These are phyloP conservation scores for Metacarcinus magister DNA, from an alignment of 2,888 invertebrate species.

Conservation along the genomic window DNA sequence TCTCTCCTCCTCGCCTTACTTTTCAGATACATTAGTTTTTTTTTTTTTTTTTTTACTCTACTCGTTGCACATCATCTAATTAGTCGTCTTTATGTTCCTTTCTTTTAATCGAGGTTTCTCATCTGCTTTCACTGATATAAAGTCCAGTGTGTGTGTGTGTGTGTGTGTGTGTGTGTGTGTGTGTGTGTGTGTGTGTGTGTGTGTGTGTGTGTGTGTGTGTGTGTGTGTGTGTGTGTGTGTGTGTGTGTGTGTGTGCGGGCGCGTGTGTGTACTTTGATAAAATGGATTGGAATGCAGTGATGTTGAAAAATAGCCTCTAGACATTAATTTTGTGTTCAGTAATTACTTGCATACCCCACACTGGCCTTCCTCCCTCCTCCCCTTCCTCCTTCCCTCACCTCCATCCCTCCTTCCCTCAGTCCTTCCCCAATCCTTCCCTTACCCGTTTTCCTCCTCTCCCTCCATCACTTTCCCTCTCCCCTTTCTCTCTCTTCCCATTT, in stretches of 20 bases:
- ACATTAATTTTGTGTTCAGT: background rate
- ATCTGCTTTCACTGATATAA: background rate
- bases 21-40: background rate
- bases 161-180: background rate
- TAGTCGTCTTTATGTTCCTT: background rate
- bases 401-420: background rate
- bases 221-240: conserved; percentile 2
- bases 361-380: background rate
- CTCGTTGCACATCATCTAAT: background rate
- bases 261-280: background rate
- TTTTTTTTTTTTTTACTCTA: too few species aligned
- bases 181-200: too few species aligned
- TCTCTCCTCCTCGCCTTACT: background rate
- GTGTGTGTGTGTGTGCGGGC: background rate
- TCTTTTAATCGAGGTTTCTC: background rate
- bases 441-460: background rate
- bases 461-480: background rate
- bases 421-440: background rate
- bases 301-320: background rate
- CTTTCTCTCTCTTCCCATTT: background rate
- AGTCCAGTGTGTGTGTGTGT: background rate
- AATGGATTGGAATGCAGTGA: background rate
- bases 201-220: conserved; percentile 2
- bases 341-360: background rate
- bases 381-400: background rate